Evolutionary conservation across 2,113 vertebrate genomes (phyloP), one percentile per base, ranked within the genome.

Genomic region (Vulpes ferrilata): DNA sequence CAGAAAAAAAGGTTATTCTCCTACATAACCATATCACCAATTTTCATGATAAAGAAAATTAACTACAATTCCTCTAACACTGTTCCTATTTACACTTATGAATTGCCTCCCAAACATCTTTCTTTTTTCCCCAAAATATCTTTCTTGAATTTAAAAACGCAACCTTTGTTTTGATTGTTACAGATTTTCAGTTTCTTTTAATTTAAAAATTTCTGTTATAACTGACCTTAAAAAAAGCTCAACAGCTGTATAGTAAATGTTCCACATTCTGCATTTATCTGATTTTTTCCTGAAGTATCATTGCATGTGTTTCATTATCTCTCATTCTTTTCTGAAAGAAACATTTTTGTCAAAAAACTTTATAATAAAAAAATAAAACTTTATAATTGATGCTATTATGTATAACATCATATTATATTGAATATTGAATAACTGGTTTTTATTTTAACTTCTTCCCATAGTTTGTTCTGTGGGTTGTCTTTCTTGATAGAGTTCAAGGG

Each of bases 281-380:
- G 20, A 59, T 92, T 89, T 95, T 95, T 96, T 23, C 22, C 90
- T 85, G 22, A 93, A 84, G 8, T 53, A 17, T 74, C 51, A 67
- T 86, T 85, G 67, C 84, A 71, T 78, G 17, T 78, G 38, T 97
- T 78, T 17, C 20, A 71, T 12, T 67, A 25, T 71, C n/a, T 95
- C 11, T 25, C 51, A 60, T 79, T 80, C 95, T 93, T 55, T 30
- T 10, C 55, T 62, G 51, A 93, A 82, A 43, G 10, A 76, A 78
- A 57, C 7, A 25, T 23, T 25, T 93, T 92, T 90, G 69, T 93
- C 11, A 64, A 0, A 74, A 65, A 90, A 55, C 65, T 73, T 95
- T 64, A 17, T 73, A 74, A 64, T 84, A 43, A 43, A 43, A 43
- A 43, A 43, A 0, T 71, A 74, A 65, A 90, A 55, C 65, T 73